Conservation (phyloP, 2,888 invertebrate species). For the Mythimna vitellina region DNA sequence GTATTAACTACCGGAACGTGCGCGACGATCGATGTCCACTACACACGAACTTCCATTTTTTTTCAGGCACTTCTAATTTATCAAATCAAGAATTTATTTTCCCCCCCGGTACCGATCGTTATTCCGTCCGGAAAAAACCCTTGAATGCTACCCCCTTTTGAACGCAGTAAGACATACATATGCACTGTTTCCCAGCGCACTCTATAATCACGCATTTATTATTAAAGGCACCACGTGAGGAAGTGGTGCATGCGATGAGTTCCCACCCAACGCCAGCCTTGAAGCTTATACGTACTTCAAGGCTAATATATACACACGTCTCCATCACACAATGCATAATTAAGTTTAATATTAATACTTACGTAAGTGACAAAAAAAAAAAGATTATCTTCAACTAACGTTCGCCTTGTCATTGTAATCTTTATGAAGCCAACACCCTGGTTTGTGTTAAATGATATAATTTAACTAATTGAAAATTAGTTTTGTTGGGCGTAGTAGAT, state of each 20-base stretch:
- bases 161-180: background rate
- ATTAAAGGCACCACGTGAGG: background rate
- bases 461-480: background rate
- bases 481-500: background rate
- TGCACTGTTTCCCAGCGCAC: constrained; percentile 7
- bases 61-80: background rate
- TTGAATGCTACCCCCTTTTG: background rate
- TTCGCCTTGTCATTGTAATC: constrained; percentile 23
- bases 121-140: constrained; percentile 13
- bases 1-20: no score
- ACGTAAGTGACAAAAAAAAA: constrained; percentile 4
- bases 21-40: no score
- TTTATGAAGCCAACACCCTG: constrained; percentile 25
- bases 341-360: background rate
- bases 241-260: background rate
- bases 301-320: background rate
- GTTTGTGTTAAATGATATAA: no score
- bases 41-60: background rate
- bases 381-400: background rate
- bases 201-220: constrained; percentile 17
- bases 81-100: background rate
- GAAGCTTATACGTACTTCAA: background rate
- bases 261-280: background rate
- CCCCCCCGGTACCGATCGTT: constrained; percentile 4
- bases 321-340: constrained; percentile 14